Conservation (phyloP, 2,888 invertebrate genomes). For the Bombylius major region DNA sequence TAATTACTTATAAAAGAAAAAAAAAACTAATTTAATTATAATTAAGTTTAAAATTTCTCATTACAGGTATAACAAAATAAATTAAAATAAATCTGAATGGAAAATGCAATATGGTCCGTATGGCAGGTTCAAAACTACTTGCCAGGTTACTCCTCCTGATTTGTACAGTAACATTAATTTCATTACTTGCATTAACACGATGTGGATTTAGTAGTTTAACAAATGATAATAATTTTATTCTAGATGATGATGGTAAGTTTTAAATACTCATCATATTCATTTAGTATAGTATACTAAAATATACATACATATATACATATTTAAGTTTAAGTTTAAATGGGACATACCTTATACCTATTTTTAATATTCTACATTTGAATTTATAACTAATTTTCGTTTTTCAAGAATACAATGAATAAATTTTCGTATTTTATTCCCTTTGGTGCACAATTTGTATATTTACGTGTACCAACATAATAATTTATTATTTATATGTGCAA, state of each 20-base stretch:
- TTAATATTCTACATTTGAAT: no score
- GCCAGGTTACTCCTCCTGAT: constrained; percentile 30
- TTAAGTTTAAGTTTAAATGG: no score
- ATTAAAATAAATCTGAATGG: constrained; percentile 4
- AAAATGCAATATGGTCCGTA: constrained; percentile 20
- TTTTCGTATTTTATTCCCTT: no score
- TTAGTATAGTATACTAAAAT: no score
- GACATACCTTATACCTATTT: no score
- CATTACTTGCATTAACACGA: constrained; percentile 28
- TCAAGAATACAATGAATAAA: no score
- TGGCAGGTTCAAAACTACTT: constrained; percentile 29
- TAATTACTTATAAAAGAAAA: neutral
- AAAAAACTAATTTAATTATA: neutral
- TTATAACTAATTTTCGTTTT: no score
- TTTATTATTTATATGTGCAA: no score
- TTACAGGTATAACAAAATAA: neutral
- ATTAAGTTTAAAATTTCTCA: neutral
- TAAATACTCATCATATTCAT: no score
- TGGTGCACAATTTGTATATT: no score
- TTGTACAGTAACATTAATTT: constrained; percentile 27
- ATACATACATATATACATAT: no score
- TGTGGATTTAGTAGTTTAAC: constrained; percentile 31
- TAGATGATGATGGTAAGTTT: constrained; percentile 17
- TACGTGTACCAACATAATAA: no score
- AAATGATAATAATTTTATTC: constrained; percentile 17